Conservation (phyloP, 2,888 invertebrate species). For the Pterostichus madidus region DNA sequence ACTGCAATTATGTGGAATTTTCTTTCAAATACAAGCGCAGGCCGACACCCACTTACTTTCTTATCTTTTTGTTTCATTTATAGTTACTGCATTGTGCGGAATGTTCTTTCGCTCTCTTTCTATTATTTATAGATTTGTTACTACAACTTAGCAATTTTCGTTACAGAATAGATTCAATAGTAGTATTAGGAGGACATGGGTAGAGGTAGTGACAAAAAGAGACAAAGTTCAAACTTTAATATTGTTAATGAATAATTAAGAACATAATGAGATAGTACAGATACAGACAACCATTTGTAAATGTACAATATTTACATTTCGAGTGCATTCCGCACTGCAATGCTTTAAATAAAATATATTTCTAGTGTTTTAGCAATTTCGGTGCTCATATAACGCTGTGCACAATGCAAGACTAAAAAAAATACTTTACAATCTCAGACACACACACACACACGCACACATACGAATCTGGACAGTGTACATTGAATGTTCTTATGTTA, state of each 20-base stretch:
- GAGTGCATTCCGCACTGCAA: conserved; percentile 24
- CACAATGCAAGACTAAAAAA: conserved; percentile 42
- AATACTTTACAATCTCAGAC: conserved; percentile 6
- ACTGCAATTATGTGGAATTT: too few relatives aligned
- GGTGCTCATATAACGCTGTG: conserved; percentile 61
- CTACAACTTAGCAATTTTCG: too few relatives aligned
- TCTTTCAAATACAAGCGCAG: too few relatives aligned
- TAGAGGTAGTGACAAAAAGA: neutral
- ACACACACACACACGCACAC: too few relatives aligned
- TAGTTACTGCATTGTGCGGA: too few relatives aligned
- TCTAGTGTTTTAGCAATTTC: conserved; percentile 38
- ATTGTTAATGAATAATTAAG: conserved; percentile 53
- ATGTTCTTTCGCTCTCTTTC: too few relatives aligned
- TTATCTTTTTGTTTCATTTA: too few relatives aligned
- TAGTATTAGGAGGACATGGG: too few relatives aligned
- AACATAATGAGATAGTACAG: conserved; percentile 64
- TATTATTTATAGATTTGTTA: too few relatives aligned
- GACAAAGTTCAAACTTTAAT: conserved; percentile 50
- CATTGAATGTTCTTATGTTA: neutral
- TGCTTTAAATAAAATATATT: conserved; percentile 44
- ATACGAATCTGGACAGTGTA: conserved; percentile 4
- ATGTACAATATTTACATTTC: conserved; percentile 61
- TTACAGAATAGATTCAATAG: too few relatives aligned
- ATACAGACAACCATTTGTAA: conserved; percentile 65
- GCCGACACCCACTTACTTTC: too few relatives aligned